Conservation (phyloP, 2,113 vertebrate species). For the Planiliza haematocheilus region DNA sequence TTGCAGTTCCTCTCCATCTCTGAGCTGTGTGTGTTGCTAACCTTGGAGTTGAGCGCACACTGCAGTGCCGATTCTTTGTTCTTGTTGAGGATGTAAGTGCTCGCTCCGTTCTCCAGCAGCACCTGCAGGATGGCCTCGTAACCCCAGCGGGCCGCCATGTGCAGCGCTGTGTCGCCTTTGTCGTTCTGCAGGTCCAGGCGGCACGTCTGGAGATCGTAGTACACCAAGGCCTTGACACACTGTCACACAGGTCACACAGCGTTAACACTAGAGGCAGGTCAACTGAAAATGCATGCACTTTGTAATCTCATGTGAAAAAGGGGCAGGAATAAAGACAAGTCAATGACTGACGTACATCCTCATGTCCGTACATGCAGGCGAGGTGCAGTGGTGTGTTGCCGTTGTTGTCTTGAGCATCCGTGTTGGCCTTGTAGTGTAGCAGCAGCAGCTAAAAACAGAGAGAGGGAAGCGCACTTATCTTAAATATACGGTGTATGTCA, state of each 20-base stretch:
- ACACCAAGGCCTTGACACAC: conserved; percentile 98
- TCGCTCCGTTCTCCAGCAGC: conserved; percentile 93
- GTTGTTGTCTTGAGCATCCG: conserved; percentile 92
- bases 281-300: too few species aligned
- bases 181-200: conserved; percentile 92
- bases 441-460: conserved; percentile 87
- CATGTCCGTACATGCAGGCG: conserved; percentile 94
- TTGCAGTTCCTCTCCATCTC: neutral
- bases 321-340: neutral
- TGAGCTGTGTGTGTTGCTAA: conserved; percentile 53
- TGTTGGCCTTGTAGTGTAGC: conserved; percentile 92
- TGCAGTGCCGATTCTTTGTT: conserved; percentile 89
- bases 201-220: conserved; percentile 91
- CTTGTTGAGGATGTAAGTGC: conserved; percentile 85
- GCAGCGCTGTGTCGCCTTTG: conserved; percentile 93
- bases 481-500: too few species aligned
- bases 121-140: conserved; percentile 95
- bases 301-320: neutral
- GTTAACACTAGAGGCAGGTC: neutral
- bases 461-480: neutral
- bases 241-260: conserved; percentile 66
- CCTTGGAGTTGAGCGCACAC: conserved; percentile 96
- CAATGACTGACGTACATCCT: conserved; percentile 86
- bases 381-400: conserved; percentile 94
- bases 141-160: conserved; percentile 95